Conservation (phyloP, 1,140 invertebrate species). For the Pogonognathellus flavescens region DNA sequence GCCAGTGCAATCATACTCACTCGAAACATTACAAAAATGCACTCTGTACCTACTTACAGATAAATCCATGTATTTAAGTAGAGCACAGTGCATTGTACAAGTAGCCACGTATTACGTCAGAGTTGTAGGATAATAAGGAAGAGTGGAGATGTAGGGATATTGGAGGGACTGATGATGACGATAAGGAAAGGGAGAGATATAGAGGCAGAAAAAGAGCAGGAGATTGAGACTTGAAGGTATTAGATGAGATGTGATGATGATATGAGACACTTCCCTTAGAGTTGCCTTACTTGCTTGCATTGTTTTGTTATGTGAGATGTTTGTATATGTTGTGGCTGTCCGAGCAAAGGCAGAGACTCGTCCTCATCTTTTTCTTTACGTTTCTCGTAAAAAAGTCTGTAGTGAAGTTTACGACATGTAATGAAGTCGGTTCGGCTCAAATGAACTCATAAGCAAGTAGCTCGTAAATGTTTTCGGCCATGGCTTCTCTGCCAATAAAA, state of each 20-base stretch:
- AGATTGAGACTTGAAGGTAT: not conserved
- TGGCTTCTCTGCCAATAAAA: conserved; percentile 27
- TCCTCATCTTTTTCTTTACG: not conserved
- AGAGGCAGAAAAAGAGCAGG: not conserved
- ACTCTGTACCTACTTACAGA: not conserved
- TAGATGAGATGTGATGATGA: conserved; percentile 15
- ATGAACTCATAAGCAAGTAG: conserved; percentile 41
- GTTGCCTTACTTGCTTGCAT: not conserved
- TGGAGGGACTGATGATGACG: not conserved
- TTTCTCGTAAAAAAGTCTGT: conserved; percentile 8
- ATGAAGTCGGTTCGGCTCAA: conserved; percentile 50
- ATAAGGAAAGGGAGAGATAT: not conserved
- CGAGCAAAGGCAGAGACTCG: not conserved
- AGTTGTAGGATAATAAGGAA: no score
- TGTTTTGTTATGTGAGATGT: not conserved
- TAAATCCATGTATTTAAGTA: no score
- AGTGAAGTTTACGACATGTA: conserved; percentile 51
- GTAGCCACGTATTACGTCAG: no score
- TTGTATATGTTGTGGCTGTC: no score
- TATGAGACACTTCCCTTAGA: not conserved
- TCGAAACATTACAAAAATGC: not conserved
- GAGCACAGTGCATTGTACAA: no score
- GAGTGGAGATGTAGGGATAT: no score
- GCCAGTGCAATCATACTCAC: not conserved
- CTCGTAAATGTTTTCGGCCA: conserved; percentile 18